These are phyloP conservation scores for Neogobius melanostomus DNA, from an alignment of 2,113 vertebrate species.

Conservation along the genomic window DNA sequence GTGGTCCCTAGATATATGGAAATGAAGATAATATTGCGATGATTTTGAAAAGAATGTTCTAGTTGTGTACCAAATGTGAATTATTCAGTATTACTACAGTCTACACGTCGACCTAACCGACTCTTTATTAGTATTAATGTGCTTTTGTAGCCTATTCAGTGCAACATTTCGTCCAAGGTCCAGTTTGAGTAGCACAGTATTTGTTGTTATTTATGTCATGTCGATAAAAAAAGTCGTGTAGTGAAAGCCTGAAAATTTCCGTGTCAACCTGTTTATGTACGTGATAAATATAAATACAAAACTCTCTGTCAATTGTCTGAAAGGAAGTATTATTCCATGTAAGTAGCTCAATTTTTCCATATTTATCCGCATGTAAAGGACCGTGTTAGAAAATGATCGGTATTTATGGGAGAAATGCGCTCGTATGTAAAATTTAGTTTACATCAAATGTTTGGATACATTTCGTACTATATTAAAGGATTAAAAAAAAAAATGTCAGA, in stretches of 20 bases:
- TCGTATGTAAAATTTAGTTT: constrained; percentile 99
- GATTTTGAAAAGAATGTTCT: constrained; percentile 99
- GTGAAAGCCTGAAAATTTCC: constrained; percentile 96
- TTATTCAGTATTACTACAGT: constrained; percentile 99
- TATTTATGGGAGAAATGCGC: constrained; percentile 99
- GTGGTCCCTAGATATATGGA: constrained; percentile 95
- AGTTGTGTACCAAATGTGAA: constrained; percentile 99
- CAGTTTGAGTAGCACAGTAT: constrained; percentile 99
- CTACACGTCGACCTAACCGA: constrained; percentile 98
- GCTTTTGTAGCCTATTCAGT: constrained; percentile 97
- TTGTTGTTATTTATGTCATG: constrained; percentile 99
- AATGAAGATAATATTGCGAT: constrained; percentile 86
- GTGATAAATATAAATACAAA: constrained; percentile 90
- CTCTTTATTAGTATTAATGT: constrained; percentile 97
- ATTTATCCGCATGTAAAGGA: constrained; percentile 99
- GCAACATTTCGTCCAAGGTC: constrained; percentile 98
- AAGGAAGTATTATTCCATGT: constrained; percentile 91
- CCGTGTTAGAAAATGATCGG: constrained; percentile 98
- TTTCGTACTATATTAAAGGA: constrained; percentile 99
- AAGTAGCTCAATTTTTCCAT: constrained; percentile 98
- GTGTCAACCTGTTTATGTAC: constrained; percentile 99
- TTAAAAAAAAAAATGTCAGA: constrained; percentile 84
- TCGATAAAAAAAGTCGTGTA: constrained; percentile 98
- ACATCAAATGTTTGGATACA: constrained; percentile 99
- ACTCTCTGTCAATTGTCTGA: constrained; percentile 92